phyloP scores from a whole-genome alignment of 64 coral and sea anemone genomes.

The Dendronephthya gigantea region DNA sequence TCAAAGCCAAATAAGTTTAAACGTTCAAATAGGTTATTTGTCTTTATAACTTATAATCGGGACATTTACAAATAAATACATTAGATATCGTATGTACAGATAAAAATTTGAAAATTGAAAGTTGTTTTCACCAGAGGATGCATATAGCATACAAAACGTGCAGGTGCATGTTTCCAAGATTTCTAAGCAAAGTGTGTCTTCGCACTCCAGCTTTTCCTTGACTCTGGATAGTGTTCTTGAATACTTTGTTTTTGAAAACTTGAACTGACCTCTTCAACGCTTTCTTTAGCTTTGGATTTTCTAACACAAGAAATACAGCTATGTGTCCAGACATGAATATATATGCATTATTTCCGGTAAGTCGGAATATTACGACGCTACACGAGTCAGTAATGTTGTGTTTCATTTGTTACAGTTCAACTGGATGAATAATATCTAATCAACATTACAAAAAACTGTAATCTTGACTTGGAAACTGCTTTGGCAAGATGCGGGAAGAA shows the following conservation, averaged over 20 bases:
- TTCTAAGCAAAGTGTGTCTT: conserved; percentile 20
- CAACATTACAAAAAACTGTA: too few species aligned
- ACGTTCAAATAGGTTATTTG: too few species aligned
- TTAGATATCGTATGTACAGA: background rate
- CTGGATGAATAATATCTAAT: background rate
- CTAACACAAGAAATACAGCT: background rate
- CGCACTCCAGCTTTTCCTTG: background rate
- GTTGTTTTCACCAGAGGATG: background rate
- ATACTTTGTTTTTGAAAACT: background rate
- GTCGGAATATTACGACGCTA: too few species aligned
- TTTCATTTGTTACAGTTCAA: background rate
- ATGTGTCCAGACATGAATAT: background rate
- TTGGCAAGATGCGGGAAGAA: too few species aligned
- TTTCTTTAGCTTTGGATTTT: background rate
- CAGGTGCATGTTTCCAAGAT: background rate
- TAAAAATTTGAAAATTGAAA: background rate
- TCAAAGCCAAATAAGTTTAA: too few species aligned
- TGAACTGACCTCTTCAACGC: background rate
- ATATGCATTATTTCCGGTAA: background rate
- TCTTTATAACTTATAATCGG: too few species aligned
- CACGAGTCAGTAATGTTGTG: background rate
- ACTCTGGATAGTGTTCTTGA: background rate
- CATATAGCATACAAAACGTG: background rate
- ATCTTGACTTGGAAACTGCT: too few species aligned
- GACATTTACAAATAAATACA: background rate